Percentiles rank a stretch among this genome's conserved stretches.
Conservation (phyloP, 2,888 invertebrate genomes). For the Mesopsocus fuscifrons region DNA sequence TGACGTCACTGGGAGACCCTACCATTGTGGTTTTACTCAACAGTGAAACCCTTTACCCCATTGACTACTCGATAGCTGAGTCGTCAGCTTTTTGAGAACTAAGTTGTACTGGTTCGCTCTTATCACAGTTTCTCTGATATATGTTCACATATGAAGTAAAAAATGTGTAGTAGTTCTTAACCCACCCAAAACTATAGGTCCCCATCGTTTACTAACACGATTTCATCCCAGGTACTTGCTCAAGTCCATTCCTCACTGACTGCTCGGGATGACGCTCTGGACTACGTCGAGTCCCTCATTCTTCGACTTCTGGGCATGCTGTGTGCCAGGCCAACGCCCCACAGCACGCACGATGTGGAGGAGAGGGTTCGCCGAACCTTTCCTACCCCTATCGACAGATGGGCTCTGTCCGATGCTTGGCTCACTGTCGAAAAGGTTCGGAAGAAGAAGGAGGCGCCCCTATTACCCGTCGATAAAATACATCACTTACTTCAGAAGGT, state of each 20-base stretch:
- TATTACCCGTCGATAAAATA: slow-evolving; percentile 72
- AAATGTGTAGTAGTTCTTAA: slow-evolving; percentile 1
- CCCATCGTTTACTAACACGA: slow-evolving; percentile 8
- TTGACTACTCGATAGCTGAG: too few relatives aligned
- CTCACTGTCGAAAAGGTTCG: slow-evolving; percentile 63
- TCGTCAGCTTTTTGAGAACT: too few relatives aligned
- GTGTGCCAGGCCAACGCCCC: slow-evolving; percentile 60
- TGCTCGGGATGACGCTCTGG: slow-evolving; percentile 74
- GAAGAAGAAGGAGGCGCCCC: slow-evolving; percentile 42
- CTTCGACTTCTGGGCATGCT: slow-evolving; percentile 73
- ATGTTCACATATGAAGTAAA: neutral
- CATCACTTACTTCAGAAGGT: slow-evolving; percentile 73
- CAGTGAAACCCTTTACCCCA: too few relatives aligned
- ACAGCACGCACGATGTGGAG: slow-evolving; percentile 79
- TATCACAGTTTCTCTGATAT: too few relatives aligned
- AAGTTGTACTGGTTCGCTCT: too few relatives aligned
- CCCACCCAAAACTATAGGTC: too few relatives aligned
- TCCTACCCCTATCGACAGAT: slow-evolving; percentile 86
- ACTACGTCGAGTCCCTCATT: slow-evolving; percentile 82
- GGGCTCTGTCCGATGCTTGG: slow-evolving; percentile 81
- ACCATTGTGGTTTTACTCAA: too few relatives aligned
- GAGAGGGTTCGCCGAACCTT: slow-evolving; percentile 80
- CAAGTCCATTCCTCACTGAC: slow-evolving; percentile 75
- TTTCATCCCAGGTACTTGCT: slow-evolving; percentile 52
- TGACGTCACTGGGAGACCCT: too few relatives aligned